Percentiles rank a stretch among this genome's conserved stretches.
Conservation (phyloP, 2,797 vertebrate genomes). For the Tapera naevia region DNA sequence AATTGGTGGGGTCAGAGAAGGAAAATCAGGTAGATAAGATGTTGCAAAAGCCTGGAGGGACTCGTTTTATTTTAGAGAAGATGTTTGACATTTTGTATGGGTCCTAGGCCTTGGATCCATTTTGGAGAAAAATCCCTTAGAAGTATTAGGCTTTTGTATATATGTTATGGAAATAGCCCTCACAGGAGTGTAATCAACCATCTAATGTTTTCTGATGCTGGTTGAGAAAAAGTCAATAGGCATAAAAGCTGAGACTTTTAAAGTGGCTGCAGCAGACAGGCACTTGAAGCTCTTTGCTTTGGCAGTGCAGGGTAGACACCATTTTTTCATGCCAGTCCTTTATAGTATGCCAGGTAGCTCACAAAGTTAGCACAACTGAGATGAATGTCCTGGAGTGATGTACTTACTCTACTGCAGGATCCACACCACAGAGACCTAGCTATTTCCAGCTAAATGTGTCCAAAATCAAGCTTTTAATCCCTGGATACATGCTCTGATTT, state of each 20-base stretch:
- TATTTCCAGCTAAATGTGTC: background rate
- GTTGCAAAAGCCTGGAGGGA: background rate
- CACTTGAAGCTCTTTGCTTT: accelerated
- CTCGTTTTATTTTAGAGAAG: background rate
- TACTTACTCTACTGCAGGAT: background rate
- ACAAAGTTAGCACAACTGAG: background rate
- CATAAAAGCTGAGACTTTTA: background rate
- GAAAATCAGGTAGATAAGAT: conserved; percentile 24
- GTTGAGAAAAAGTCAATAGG: background rate
- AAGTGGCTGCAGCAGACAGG: background rate
- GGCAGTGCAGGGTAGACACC: accelerated
- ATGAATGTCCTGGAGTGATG: background rate
- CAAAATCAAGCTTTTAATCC: background rate
- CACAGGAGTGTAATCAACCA: background rate
- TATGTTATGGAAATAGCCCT: background rate
- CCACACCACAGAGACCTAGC: background rate
- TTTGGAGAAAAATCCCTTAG: background rate
- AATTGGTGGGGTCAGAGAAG: conserved; percentile 23
- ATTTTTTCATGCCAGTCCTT: background rate
- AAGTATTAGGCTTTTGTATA: background rate
- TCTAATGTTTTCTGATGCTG: background rate
- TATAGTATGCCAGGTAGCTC: background rate
- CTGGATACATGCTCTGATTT: background rate
- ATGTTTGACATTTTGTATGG: background rate
- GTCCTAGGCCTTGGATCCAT: background rate